Evolutionary conservation across 1,140 invertebrate genomes (phyloP).

Genomic region (Pristionchus pacificus): DNA sequence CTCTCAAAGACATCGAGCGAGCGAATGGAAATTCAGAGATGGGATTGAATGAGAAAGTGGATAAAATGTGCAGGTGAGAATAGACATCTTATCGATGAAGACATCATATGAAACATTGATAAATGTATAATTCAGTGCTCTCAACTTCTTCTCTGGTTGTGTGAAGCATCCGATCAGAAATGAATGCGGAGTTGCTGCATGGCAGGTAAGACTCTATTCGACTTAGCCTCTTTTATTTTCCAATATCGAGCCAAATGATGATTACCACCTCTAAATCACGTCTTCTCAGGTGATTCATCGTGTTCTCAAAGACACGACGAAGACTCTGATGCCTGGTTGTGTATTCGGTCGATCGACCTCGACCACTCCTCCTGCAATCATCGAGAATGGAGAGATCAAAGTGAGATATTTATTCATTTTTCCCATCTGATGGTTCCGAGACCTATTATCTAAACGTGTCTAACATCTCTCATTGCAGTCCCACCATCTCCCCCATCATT

Average conservation of each 20-base stretch:
- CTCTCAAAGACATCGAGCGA: conserved; percentile 51
- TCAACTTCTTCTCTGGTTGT: conserved; percentile 55
- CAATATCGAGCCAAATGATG: background rate
- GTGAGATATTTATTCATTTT: background rate
- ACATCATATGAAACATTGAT: background rate
- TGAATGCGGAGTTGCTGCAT: conserved; percentile 52
- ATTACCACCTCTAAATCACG: background rate
- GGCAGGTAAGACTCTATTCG: conserved; percentile 28
- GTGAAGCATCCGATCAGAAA: conserved; percentile 47
- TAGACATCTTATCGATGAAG: background rate
- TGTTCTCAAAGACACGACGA: conserved; percentile 55
- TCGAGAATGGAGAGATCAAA: background rate
- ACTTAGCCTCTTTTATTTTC: too few relatives aligned
- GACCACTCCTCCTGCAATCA: background rate
- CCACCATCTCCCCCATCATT: background rate
- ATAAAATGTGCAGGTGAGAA: conserved; percentile 51
- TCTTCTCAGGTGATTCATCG: conserved; percentile 49
- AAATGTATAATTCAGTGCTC: conserved; percentile 37
- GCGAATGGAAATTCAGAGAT: conserved; percentile 46
- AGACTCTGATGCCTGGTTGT: conserved; percentile 53
- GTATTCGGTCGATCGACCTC: background rate
- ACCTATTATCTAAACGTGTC: too few relatives aligned
- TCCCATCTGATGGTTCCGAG: too few relatives aligned
- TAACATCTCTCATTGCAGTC: background rate
- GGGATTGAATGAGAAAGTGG: conserved; percentile 44